A percentile compares a stretch with the other conserved stretches of the same genome.
Evolutionary conservation across 1,140 invertebrate species (phyloP).

Genomic region (Monomorium pharaonis): DNA sequence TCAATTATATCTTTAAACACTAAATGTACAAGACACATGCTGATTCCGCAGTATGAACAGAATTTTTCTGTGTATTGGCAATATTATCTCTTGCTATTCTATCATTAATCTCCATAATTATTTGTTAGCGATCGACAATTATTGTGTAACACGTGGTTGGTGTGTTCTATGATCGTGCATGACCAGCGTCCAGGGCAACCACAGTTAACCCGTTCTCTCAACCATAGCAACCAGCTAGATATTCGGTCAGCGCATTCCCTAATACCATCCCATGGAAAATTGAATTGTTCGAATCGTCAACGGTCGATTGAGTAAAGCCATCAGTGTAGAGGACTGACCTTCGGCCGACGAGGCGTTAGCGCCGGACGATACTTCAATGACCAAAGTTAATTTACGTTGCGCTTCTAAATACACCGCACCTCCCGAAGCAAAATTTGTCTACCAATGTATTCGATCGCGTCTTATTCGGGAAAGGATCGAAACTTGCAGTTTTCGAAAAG

Average conservation of each 20-base stretch:
- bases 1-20: not conserved
- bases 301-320: conserved; percentile 50
- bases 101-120: conserved; percentile 73
- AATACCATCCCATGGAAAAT: conserved; percentile 64
- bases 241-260: conserved; percentile 66
- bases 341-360: conserved; percentile 25
- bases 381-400: conserved; percentile 58
- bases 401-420: conserved; percentile 26
- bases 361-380: conserved; percentile 53
- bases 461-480: not conserved
- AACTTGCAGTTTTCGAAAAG: not conserved
- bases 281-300: conserved; percentile 65
- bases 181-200: conserved; percentile 62
- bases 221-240: conserved; percentile 47
- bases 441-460: not conserved
- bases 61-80: not conserved
- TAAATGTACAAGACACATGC: not conserved
- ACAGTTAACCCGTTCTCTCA: conserved; percentile 35
- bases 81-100: not conserved
- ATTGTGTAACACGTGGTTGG: conserved; percentile 64
- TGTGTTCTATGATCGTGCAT: conserved; percentile 65
- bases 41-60: not conserved
- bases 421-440: not conserved
- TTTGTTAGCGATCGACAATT: conserved; percentile 43
- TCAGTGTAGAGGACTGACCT: conserved; percentile 13